phyloP scores from a whole-genome alignment of 35 echinoderm and acorn worm genomes.

The Strongylocentrotus purpuratus region DNA sequence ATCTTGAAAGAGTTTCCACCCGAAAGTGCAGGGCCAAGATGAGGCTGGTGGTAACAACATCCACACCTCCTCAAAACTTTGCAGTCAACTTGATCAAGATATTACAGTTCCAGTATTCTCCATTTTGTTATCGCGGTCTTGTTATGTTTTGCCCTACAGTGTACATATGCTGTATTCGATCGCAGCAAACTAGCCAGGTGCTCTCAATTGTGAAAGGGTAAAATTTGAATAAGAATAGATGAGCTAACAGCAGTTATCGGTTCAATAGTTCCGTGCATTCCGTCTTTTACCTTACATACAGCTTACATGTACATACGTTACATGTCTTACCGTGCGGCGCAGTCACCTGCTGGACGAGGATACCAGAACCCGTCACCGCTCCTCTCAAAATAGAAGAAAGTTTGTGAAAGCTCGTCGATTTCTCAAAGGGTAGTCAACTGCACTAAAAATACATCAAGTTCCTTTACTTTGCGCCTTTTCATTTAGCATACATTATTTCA shows the following conservation, averaged over 20 bases:
- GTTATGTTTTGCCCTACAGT: background rate
- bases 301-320: too few species aligned
- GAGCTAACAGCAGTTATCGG: background rate
- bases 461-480: too few species aligned
- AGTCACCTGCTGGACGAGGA: too few species aligned
- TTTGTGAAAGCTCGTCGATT: background rate
- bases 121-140: background rate
- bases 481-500: too few species aligned
- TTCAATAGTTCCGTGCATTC: background rate
- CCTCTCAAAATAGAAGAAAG: background rate
- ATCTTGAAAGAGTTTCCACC: constrained; percentile 38
- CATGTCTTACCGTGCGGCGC: too few species aligned
- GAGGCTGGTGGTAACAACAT: background rate
- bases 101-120: background rate
- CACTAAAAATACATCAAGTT: background rate
- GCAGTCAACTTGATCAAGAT: background rate
- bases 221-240: constrained; percentile 4
- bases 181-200: background rate
- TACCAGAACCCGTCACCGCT: too few species aligned
- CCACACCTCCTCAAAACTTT: background rate
- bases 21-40: background rate
- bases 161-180: background rate
- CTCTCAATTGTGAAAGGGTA: background rate
- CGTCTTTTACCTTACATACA: background rate
- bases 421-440: background rate